Evolutionary conservation across 2,113 vertebrate species (phyloP), one percentile per base, ranked within the genome.

Genomic region (Rhombomys opimus): DNA sequence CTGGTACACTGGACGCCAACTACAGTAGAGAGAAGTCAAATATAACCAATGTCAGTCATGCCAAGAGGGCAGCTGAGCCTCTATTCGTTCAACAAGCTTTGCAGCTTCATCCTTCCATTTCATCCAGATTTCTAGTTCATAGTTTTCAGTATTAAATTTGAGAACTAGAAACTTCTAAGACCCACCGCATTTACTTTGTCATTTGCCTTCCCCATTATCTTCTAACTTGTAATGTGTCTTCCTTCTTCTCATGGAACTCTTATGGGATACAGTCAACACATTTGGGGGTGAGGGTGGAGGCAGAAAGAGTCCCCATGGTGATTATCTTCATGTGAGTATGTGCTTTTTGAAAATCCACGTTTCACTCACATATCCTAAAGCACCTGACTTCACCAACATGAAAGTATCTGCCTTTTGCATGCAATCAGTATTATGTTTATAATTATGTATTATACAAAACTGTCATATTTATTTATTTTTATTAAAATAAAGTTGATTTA

Each of bases 21-120:
- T 85, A 61, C 77, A 91, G 54, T 78, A 95, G 61, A 85, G 94
- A 96, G 80, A 91, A 92, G 54, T 93, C 30, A 89, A 97, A 94
- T 50, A 50, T 93, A 96, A 95, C 96, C 94, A 57, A 63, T 94
- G 81, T 12, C 9, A 81, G 91, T 97, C 67, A 92, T 59, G 92
- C 78, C 70, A 94, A 65, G 96, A 94, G 92, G 67, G 63, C 93
- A 92, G 67, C 91, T 94, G 95, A 22, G 25, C 5, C 91, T 72
- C 25, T 75, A 52, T 80, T 41, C 90, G 96, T 68, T 82, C 91
- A 97, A 54, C 61, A 95, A 68, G 38, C 93, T 46, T 41, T 67
- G 73, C 15, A 46, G 8, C 96, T 59, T n/a, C 95, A 93, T 94
- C 88, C 25, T 87, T 97, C 67, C 2, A 32, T 38, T 41, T 82